Base-by-base conservation (phyloP, 2,888 invertebrate genomes). In the Scotopteryx bipunctaria region DNA sequence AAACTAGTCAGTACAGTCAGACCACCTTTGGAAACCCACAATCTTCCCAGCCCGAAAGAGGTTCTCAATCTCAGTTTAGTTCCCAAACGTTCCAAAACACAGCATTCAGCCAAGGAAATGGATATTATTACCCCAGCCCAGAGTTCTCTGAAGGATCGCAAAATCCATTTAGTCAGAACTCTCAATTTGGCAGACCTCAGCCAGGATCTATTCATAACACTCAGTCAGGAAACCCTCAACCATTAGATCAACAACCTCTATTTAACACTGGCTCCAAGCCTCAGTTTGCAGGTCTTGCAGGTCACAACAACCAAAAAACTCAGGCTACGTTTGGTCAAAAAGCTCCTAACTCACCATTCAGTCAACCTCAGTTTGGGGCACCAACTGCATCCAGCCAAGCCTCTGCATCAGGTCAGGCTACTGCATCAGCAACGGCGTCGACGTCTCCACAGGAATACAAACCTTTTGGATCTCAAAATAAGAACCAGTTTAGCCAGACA, bases 261-360 rank as follows among this genome's bases (percentile, higher is more conserved):
- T 64, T 67, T 21, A 62, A 60, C 14, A 47, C 59, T 16, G 44
- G 50, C 31, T 17, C 54, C 3, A 66, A 59, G 21, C 55, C 66
- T 11, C 66, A 71, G 38, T 66, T 54, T 13, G 62, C 53, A 14
- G 14, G 51, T 2, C 64, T 54, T 13, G 62, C 53, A 14, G 14
- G 51, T 2, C 64, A 55, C 17, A 40, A 8, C 1, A 42, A 2
- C 3, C 45, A 46, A 23, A 21, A 33, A 5, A 21, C 17, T 29
- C 43, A 43, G 14, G 33, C 48, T 11, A 21, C 38, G 3, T 44
- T 50, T 4, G 33, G 35, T 2, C 58, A 54, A 3, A 45, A 47
- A 21, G 2, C 6, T 8, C 31, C 41, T 5, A 52, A 40, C 9
- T 15, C 44, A 42, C 14, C 54, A 2, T 50, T 50, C 17, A 43